Conservation (phyloP, 2,113 vertebrate genomes). For the Ornithorhynchus anatinus region DNA sequence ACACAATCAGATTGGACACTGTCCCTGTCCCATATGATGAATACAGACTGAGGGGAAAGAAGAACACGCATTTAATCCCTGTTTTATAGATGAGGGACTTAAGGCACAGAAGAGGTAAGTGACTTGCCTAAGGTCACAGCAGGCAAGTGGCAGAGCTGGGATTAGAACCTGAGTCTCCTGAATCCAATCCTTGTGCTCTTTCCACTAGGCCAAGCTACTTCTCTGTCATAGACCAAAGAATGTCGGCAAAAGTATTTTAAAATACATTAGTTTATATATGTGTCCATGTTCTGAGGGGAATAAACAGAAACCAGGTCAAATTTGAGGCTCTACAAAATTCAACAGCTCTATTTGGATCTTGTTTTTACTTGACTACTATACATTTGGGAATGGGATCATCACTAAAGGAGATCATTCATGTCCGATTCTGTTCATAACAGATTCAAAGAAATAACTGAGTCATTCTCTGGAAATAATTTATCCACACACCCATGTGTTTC, state of each 20-base stretch:
- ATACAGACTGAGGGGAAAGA: too few species aligned
- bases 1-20: too few species aligned
- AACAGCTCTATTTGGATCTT: conserved; percentile 12
- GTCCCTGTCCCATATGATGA: too few species aligned
- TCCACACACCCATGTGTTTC: conserved; percentile 13
- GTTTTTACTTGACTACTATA: conserved; percentile 19
- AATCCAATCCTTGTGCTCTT: neutral
- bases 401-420: neutral
- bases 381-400: neutral
- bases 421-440: neutral
- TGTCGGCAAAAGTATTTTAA: too few species aligned
- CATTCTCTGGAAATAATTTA: conserved; percentile 2
- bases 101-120: neutral
- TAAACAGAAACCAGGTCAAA: conserved; percentile 8
- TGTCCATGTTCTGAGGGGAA: too few species aligned
- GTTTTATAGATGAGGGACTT: neutral
- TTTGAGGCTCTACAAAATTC: neutral
- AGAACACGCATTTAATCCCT: too few species aligned
- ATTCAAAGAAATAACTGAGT: conserved; percentile 37
- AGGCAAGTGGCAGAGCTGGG: neutral
- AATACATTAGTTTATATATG: too few species aligned
- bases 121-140: neutral
- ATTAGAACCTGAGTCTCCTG: neutral
- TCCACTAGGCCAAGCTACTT: neutral
- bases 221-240: too few species aligned